Percentiles rank a stretch among this genome's conserved stretches.
These are phyloP conservation scores for Helostoma temminkii DNA, from an alignment of 2,797 vertebrate genomes.

Conservation along the genomic window DNA sequence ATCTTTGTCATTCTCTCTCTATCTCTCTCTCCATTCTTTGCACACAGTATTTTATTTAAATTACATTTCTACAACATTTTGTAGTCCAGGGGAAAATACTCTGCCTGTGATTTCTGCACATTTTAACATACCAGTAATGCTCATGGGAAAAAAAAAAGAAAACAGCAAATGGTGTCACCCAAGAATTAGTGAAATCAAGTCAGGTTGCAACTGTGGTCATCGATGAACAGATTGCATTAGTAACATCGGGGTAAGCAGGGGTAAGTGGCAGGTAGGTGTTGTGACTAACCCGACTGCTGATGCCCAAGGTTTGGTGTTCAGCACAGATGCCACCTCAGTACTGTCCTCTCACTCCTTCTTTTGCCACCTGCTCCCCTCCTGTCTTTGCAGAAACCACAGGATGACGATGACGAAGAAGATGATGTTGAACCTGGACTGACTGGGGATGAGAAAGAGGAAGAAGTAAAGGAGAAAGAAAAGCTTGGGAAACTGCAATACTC, in stretches of 20 bases:
- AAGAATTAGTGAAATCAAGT: conserved; percentile 87
- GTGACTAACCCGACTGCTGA: conserved; percentile 73
- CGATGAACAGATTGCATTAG: conserved; percentile 82
- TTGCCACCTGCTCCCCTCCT: conserved; percentile 55
- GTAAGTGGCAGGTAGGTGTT: conserved; percentile 82
- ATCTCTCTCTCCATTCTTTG: conserved; percentile 32
- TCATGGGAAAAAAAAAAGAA: conserved; percentile 21
- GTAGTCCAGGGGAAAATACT: conserved; percentile 17
- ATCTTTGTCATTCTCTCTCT: conserved; percentile 37
- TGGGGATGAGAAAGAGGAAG: conserved; percentile 93
- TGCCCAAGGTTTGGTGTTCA: conserved; percentile 64
- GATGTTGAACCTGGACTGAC: conserved; percentile 92
- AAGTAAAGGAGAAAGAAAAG: conserved; percentile 96
- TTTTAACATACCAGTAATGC: conserved; percentile 7
- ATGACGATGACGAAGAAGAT: conserved; percentile 89
- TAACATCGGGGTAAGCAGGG: conserved; percentile 70
- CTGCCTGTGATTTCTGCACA: conserved; percentile 10
- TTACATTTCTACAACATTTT: conserved; percentile 21
- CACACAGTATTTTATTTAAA: conserved; percentile 20
- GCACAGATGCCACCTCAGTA: conserved; percentile 41
- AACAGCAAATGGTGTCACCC: conserved; percentile 84
- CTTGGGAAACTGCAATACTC: conserved; percentile 98
- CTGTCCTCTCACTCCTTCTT: conserved; percentile 47
- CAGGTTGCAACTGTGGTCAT: conserved; percentile 86
- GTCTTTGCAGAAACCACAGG: conserved; percentile 88